Percentiles rank a stretch among this genome's conserved stretches.
Conservation (phyloP, 2,113 vertebrate genomes). For the Triplophysa rosa region DNA sequence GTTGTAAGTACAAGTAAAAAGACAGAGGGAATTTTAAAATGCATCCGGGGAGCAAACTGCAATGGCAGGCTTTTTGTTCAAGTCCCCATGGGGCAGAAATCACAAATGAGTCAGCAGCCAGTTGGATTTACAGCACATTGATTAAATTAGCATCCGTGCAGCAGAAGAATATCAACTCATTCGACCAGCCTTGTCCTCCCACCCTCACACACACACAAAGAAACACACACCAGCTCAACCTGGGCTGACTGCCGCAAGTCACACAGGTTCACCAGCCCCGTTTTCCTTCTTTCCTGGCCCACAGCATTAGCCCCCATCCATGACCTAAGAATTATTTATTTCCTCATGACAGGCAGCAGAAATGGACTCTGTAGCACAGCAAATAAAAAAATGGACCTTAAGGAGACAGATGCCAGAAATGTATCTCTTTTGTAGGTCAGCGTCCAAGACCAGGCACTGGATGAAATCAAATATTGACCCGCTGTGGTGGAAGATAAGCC, state of each 20-base stretch:
- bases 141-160: constrained; percentile 94
- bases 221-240: constrained; percentile 46
- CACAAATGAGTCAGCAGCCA: constrained; percentile 88
- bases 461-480: constrained; percentile 58
- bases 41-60: constrained; percentile 63
- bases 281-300: background rate
- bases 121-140: constrained; percentile 85
- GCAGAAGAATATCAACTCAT: constrained; percentile 72
- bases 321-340: constrained; percentile 80
- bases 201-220: constrained; percentile 41
- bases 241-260: constrained; percentile 1
- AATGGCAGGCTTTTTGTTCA: constrained; percentile 69
- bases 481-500: constrained; percentile 13
- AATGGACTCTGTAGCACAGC: constrained; percentile 47
- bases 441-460: constrained; percentile 32
- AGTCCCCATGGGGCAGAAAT: constrained; percentile 71
- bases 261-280: background rate
- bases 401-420: constrained; percentile 47
- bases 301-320: constrained; percentile 43
- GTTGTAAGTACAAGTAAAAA: constrained; percentile 3
- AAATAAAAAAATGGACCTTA: constrained; percentile 53
- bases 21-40: constrained; percentile 46
- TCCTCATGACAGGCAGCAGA: constrained; percentile 52
- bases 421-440: constrained; percentile 54
- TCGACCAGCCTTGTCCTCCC: constrained; percentile 28